A percentile compares a stretch with the other conserved stretches of the same genome.
Evolutionary conservation across 1,140 invertebrate genomes (phyloP).

Genomic region (Proales similis): DNA sequence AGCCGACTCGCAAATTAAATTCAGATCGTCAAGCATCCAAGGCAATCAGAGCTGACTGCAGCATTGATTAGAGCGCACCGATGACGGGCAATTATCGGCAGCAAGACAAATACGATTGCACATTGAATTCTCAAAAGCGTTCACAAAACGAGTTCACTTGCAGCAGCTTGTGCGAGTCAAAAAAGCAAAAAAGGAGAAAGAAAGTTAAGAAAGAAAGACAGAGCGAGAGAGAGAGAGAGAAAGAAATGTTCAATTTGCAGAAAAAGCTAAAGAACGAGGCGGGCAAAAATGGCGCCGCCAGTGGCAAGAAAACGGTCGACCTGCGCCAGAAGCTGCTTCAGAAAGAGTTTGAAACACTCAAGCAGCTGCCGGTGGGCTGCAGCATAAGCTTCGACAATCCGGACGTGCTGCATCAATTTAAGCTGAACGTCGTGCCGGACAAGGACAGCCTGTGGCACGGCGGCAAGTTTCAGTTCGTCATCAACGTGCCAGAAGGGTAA

Average conservation of each 20-base stretch:
- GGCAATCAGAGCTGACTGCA: too few relatives aligned
- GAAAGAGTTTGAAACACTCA: slow-evolving; percentile 36
- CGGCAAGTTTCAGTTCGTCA: slow-evolving; percentile 23
- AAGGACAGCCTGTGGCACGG: slow-evolving; percentile 35
- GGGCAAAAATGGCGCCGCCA: slow-evolving; percentile 1
- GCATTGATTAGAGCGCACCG: too few relatives aligned
- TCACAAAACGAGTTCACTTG: too few relatives aligned
- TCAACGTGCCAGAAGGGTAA: slow-evolving; percentile 33
- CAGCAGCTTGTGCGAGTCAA: too few relatives aligned
- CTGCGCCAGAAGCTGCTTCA: slow-evolving; percentile 35
- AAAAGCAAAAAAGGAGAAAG: too few relatives aligned
- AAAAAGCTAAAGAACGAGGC: slow-evolving; percentile 22
- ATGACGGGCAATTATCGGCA: too few relatives aligned
- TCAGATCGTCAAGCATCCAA: too few relatives aligned
- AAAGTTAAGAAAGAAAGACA: too few relatives aligned
- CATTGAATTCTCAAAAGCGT: too few relatives aligned
- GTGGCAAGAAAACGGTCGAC: slow-evolving; percentile 30
- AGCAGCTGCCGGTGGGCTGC: slow-evolving; percentile 31
- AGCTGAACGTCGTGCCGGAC: slow-evolving; percentile 25
- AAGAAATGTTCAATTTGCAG: slow-evolving; percentile 32
- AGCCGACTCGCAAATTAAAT: too few relatives aligned
- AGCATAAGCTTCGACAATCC: slow-evolving; percentile 30
- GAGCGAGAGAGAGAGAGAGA: too few relatives aligned
- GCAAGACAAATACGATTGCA: too few relatives aligned
- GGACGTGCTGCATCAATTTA: slow-evolving; percentile 32